Evolutionary conservation across 2,113 vertebrate genomes (phyloP), one percentile per base, ranked within the genome.

Genomic region (Dicerorhinus sumatrensis): DNA sequence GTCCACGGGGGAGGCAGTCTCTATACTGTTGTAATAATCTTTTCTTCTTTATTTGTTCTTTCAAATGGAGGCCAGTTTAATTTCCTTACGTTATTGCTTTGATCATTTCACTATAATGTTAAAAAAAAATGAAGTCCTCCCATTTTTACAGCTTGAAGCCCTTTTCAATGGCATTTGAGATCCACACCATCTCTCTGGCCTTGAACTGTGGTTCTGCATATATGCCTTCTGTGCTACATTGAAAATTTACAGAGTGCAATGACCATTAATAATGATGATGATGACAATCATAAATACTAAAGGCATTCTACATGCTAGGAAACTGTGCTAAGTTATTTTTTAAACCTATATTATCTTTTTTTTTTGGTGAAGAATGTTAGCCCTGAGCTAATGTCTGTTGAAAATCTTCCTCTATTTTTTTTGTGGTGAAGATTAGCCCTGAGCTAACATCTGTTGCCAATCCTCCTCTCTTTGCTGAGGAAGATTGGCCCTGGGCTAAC

Each of bases 61-160:
- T 75, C 56, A 86, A 42, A 58, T 86, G 73, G 29, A 58, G 94
- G 33, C 12, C n/a, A 54, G 58, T 69, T 93, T 94, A 85, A 77
- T 67, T 73, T 89, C 29, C 9, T 91, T 63, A 27, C 69, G 62
- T 67, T 85, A 62, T 81, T 21, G 31, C 14, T 89, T 39, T 69
- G 79, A 39, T 93, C 11, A 79, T 81, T 91, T 95, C 46, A 84
- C 21, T 63, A 25, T 39, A 69, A 33, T 60, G 33, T 81, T 96
- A 13, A 82, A 91, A 84, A 31, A 54, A 72, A 87, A 94, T 12
- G 36, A 48, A 7, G 1, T 67, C 33, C 1, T 91, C 4, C 48
- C 12, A 63, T 63, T 96, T 93, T 69, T 73, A 84, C 23, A 82
- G 77, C 46, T 29, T 33, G 70, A 77, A 94, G 23, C 60, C 77